Percentiles rank a stretch among this genome's conserved stretches.
These are phyloP conservation scores for Vollenhovia emeryi DNA, from an alignment of 1,140 invertebrate species.

Conservation along the genomic window DNA sequence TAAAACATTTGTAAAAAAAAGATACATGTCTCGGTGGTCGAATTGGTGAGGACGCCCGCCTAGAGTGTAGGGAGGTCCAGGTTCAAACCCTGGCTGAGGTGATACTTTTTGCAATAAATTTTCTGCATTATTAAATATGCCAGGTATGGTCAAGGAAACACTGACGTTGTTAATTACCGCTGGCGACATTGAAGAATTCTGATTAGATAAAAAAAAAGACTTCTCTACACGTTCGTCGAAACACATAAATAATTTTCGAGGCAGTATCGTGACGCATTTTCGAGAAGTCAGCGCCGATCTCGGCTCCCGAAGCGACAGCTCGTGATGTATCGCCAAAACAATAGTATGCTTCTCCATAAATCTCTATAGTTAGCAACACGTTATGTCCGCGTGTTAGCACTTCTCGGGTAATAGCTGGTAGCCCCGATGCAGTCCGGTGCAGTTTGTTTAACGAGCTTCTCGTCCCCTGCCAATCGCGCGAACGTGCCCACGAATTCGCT, in stretches of 20 bases:
- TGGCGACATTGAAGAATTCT: too few species aligned
- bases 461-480: conserved; percentile 29
- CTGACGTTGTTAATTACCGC: too few species aligned
- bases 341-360: conserved; percentile 21
- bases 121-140: too few species aligned
- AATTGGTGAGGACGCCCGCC: too few species aligned
- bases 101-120: too few species aligned
- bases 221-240: not conserved
- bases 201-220: too few species aligned
- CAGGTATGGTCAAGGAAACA: too few species aligned
- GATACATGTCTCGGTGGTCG: too few species aligned
- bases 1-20: too few species aligned
- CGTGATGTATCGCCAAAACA: not conserved
- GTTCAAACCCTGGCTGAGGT: too few species aligned
- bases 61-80: too few species aligned
- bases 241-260: conserved; percentile 9
- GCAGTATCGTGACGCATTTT: not conserved
- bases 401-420: conserved; percentile 1
- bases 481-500: conserved; percentile 30
- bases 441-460: conserved; percentile 60
- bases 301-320: not conserved
- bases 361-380: conserved; percentile 28
- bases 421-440: conserved; percentile 6
- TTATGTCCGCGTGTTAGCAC: conserved; percentile 18
- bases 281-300: not conserved